A percentile compares a stretch with the other conserved stretches of the same genome.
phyloP scores from a whole-genome alignment of 1,140 invertebrate species.

The Melitaea cinxia region DNA sequence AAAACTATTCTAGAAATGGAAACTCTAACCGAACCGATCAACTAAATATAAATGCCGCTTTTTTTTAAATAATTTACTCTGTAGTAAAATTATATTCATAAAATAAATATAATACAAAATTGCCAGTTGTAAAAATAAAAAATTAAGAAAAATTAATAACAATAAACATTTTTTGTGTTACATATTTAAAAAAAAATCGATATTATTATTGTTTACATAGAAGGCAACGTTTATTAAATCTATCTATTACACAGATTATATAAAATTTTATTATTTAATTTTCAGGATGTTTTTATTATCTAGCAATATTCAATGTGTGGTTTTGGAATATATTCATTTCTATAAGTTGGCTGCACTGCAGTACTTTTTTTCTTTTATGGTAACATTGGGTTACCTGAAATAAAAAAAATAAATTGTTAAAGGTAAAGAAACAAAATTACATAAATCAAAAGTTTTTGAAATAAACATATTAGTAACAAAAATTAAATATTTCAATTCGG shows the following conservation, averaged over 20 bases:
- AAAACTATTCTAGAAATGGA: slow-evolving; percentile 51
- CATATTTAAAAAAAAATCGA: neutral
- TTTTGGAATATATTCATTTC: neutral
- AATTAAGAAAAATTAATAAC: neutral
- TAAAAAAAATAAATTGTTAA: neutral
- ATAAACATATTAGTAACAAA: too few species aligned
- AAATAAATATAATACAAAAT: neutral
- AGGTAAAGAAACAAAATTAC: too few species aligned
- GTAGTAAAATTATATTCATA: too few species aligned
- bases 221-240: slow-evolving; percentile 1
- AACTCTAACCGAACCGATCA: slow-evolving; percentile 11
- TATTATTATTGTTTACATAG: slow-evolving; percentile 3
- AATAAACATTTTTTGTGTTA: neutral
- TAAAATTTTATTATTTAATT: neutral
- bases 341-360: neutral
- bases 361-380: neutral
- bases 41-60: slow-evolving; percentile 13
- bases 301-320: slow-evolving; percentile 2
- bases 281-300: neutral
- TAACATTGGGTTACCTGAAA: neutral
- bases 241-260: slow-evolving; percentile 4
- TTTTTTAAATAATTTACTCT: neutral
- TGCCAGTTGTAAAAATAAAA: neutral
- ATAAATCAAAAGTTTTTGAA: too few species aligned
- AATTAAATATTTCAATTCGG: too few species aligned